A percentile compares a stretch with the other conserved stretches of the same genome.
These are phyloP conservation scores for Agrochola lychnidis DNA, from an alignment of 2,888 invertebrate species.

Conservation along the genomic window DNA sequence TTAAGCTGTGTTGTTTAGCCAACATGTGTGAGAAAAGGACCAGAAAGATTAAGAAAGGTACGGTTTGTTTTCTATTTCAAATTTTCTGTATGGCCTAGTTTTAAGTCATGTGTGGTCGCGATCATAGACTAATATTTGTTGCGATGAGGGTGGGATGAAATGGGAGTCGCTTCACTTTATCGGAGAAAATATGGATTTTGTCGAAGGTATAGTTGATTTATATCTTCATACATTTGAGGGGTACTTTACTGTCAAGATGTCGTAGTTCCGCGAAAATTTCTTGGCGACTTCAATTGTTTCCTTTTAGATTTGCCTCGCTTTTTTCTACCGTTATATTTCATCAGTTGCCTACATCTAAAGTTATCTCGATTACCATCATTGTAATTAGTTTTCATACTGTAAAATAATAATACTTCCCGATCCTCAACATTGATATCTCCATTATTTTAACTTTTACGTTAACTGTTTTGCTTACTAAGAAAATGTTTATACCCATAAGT, in stretches of 20 bases:
- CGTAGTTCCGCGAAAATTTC: neutral
- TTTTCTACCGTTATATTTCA: neutral
- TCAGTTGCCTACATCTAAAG: neutral
- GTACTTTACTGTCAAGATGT: neutral
- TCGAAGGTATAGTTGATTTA: neutral
- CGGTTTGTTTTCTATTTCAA: slow-evolving; percentile 30
- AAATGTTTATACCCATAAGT: slow-evolving; percentile 15
- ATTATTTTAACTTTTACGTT: neutral
- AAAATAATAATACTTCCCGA: neutral
- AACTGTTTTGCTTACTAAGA: slow-evolving; percentile 1
- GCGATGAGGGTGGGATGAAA: slow-evolving; percentile 16
- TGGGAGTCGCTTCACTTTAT: slow-evolving; percentile 6
- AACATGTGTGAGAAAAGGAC: slow-evolving; percentile 84
- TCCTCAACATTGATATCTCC: neutral
- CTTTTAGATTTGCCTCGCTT: neutral
- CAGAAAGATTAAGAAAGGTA: slow-evolving; percentile 82
- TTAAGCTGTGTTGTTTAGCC: slow-evolving; percentile 71
- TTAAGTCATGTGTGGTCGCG: slow-evolving; percentile 17
- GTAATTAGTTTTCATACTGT: neutral
- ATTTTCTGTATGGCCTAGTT: slow-evolving; percentile 8
- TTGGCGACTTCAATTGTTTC: too few relatives aligned
- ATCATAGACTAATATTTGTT: too few relatives aligned
- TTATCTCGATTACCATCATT: neutral
- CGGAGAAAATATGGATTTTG: slow-evolving; percentile 5
- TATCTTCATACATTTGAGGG: neutral